phyloP scores from a whole-genome alignment of 2,797 vertebrate genomes.

The Heterohyrax brucei region DNA sequence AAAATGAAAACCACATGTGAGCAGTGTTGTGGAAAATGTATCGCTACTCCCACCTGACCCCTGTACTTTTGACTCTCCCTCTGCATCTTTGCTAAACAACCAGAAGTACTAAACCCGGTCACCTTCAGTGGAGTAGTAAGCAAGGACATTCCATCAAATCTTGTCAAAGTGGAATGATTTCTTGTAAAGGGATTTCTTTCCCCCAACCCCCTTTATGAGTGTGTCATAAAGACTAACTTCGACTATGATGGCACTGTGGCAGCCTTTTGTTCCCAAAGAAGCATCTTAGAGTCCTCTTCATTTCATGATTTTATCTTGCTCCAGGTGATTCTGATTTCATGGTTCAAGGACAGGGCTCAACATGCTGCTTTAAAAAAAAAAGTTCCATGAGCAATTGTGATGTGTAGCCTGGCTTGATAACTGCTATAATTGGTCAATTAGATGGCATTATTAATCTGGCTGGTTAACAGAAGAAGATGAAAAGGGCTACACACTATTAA shows the following conservation, averaged over 20 bases:
- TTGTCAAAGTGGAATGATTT: neutral
- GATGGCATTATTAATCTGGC: neutral
- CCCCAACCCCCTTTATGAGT: neutral
- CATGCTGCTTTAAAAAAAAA: neutral
- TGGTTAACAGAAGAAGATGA: constrained; percentile 12
- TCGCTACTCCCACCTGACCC: neutral
- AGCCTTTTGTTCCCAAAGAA: neutral
- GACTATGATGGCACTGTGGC: neutral
- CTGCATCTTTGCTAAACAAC: neutral
- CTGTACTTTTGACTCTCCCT: neutral
- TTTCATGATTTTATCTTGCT: neutral
- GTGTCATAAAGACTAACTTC: neutral
- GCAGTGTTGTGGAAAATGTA: neutral
- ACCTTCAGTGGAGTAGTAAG: neutral
- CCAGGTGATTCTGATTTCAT: neutral
- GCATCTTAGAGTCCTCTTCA: neutral
- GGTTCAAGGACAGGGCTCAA: neutral
- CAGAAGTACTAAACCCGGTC: neutral
- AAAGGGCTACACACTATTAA: neutral
- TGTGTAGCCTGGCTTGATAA: neutral
- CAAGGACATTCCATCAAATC: neutral
- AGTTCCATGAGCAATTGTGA: neutral
- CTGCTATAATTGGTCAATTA: neutral
- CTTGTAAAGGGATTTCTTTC: neutral
- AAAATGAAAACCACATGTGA: neutral